A percentile compares a stretch with the other conserved stretches of the same genome.
These are phyloP conservation scores for Nymphalis urticae DNA, from an alignment of 2,888 invertebrate genomes.

Conservation along the genomic window DNA sequence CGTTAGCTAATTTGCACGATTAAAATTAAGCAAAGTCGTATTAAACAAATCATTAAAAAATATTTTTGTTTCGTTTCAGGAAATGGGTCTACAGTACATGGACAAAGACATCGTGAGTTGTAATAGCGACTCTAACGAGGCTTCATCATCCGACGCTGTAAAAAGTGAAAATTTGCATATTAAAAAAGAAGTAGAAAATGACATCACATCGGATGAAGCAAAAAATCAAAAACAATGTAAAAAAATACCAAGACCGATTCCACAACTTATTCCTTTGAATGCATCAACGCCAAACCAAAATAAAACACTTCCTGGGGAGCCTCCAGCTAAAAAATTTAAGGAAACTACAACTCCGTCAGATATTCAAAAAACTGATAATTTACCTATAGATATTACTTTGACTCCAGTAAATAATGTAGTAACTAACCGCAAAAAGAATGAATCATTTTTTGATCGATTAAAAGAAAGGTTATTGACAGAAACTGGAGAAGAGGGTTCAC, in stretches of 20 bases:
- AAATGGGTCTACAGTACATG: slow-evolving; percentile 67
- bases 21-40: not conserved
- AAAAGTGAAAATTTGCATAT: slow-evolving; percentile 54
- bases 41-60: not conserved
- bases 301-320: slow-evolving; percentile 64
- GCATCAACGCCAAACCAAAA: slow-evolving; percentile 71
- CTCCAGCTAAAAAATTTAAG: slow-evolving; percentile 71
- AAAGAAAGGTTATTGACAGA: slow-evolving; percentile 87
- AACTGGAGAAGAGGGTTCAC: slow-evolving; percentile 84
- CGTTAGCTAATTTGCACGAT: not conserved
- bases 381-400: slow-evolving; percentile 58
- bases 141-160: slow-evolving; percentile 50
- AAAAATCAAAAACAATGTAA: slow-evolving; percentile 60
- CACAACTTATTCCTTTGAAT: slow-evolving; percentile 88
- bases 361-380: slow-evolving; percentile 48
- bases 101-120: slow-evolving; percentile 68
- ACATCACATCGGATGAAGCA: slow-evolving; percentile 54
- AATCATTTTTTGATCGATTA: slow-evolving; percentile 91
- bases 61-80: slow-evolving; percentile 61
- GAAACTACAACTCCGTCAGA: slow-evolving; percentile 48
- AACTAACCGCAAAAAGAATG: slow-evolving; percentile 82
- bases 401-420: slow-evolving; percentile 52
- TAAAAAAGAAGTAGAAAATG: slow-evolving; percentile 49
- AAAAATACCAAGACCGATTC: slow-evolving; percentile 83
- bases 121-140: slow-evolving; percentile 74